Conservation (phyloP, 2,797 vertebrate species). For the Coreius guichenoti region DNA sequence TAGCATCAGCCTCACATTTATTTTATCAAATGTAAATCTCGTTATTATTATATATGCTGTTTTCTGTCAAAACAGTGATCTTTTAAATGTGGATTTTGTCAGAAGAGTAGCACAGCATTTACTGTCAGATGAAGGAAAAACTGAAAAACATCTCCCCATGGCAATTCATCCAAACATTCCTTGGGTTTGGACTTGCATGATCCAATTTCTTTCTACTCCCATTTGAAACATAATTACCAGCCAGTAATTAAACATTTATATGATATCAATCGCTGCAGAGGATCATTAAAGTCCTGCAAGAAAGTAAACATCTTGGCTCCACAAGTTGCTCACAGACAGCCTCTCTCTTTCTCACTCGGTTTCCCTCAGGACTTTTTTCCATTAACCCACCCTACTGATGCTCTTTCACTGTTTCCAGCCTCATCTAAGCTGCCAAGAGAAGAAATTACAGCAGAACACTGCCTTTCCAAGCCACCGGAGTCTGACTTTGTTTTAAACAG, state of each 20-base stretch:
- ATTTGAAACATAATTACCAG: constrained; percentile 27
- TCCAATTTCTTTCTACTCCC: constrained; percentile 46
- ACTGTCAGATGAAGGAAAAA: constrained; percentile 6
- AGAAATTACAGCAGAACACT: constrained; percentile 43
- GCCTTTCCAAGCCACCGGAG: constrained; percentile 55
- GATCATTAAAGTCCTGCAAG: constrained; percentile 20
- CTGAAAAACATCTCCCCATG: constrained; percentile 66
- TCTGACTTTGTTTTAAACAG: constrained; percentile 58
- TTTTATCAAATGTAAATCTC: neutral
- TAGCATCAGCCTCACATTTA: neutral
- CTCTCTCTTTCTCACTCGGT: constrained; percentile 47
- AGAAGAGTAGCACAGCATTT: neutral
- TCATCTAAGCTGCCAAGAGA: constrained; percentile 59
- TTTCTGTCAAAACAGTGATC: neutral
- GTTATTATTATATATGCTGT: neutral
- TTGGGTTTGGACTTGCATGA: constrained; percentile 36
- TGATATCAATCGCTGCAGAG: neutral
- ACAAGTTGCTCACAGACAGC: constrained; percentile 25
- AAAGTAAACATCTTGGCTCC: constrained; percentile 33
- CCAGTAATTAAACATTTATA: constrained; percentile 27
- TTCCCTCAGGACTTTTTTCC: constrained; percentile 49
- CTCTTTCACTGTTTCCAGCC: constrained; percentile 48
- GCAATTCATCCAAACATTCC: constrained; percentile 79
- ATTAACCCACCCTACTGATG: constrained; percentile 64
- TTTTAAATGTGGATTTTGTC: neutral